Percentiles rank a stretch among this genome's conserved stretches.
phyloP scores from a whole-genome alignment of 2,888 invertebrate species.

The Cinara cedri region DNA sequence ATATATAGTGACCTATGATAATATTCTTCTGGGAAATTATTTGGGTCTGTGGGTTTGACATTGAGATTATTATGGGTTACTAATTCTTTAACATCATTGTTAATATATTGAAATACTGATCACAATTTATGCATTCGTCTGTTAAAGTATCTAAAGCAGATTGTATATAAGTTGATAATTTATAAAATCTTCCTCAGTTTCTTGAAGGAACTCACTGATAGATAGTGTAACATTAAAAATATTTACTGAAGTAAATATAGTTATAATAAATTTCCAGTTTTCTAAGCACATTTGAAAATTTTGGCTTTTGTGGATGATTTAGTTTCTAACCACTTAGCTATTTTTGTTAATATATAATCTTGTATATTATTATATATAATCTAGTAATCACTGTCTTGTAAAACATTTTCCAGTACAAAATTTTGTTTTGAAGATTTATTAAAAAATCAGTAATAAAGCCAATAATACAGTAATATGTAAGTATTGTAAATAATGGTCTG shows the following conservation, averaged over 20 bases:
- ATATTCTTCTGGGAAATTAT: too few relatives aligned
- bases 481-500: too few relatives aligned
- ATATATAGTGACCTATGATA: too few relatives aligned
- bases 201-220: neutral
- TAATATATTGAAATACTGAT: neutral
- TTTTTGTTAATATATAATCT: neutral
- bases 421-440: too few relatives aligned
- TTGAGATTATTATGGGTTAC: too few relatives aligned
- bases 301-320: too few relatives aligned
- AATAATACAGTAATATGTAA: too few relatives aligned
- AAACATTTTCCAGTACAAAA: too few relatives aligned
- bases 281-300: too few relatives aligned
- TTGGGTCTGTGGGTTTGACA: too few relatives aligned
- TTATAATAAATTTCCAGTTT: conserved; percentile 4
- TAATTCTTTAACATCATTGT: too few relatives aligned
- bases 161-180: neutral
- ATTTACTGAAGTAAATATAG: neutral
- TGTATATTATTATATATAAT: neutral
- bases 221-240: neutral
- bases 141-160: neutral
- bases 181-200: neutral
- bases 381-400: neutral
- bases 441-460: too few relatives aligned
- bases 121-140: neutral
- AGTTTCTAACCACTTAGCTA: conserved; percentile 1